A percentile compares a stretch with the other conserved stretches of the same genome.
phyloP scores from a whole-genome alignment of 2,113 vertebrate species.

The Prochilodus magdalenae region DNA sequence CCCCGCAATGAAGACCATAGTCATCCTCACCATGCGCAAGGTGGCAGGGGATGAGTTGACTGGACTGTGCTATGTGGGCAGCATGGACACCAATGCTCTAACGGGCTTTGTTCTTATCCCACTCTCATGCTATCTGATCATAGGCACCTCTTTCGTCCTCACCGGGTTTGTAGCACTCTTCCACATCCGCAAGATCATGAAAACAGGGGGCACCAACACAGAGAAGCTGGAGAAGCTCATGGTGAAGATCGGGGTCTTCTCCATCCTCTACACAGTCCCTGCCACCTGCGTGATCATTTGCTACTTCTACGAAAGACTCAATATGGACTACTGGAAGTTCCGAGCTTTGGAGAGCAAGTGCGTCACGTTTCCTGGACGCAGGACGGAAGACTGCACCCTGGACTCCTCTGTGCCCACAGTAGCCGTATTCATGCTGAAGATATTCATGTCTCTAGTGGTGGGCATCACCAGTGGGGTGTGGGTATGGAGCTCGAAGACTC shows the following conservation, averaged over 20 bases:
- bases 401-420: conserved; percentile 83
- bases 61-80: conserved; percentile 86
- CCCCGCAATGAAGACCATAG: conserved; percentile 86
- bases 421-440: conserved; percentile 89
- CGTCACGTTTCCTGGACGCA: conserved; percentile 68
- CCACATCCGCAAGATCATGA: conserved; percentile 90
- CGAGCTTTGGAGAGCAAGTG: conserved; percentile 79
- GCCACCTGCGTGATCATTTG: conserved; percentile 79
- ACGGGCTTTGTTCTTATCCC: conserved; percentile 86
- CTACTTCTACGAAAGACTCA: conserved; percentile 86
- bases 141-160: conserved; percentile 88
- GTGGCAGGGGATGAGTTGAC: conserved; percentile 88
- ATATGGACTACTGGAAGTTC: conserved; percentile 85
- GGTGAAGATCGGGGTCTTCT: conserved; percentile 89
- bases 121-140: conserved; percentile 85
- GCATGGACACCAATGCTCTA: conserved; percentile 77
- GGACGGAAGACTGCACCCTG: conserved; percentile 80
- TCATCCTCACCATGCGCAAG: conserved; percentile 87
- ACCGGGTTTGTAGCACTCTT: conserved; percentile 88
- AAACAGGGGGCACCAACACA: conserved; percentile 86
- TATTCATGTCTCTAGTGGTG: conserved; percentile 90
- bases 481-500: conserved; percentile 93
- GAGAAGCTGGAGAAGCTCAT: conserved; percentile 91
- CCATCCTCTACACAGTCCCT: conserved; percentile 85
- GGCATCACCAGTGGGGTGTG: conserved; percentile 90